A percentile compares a stretch with the other conserved stretches of the same genome.
Conservation (phyloP, 2,888 invertebrate species). For the Pterostichus madidus region DNA sequence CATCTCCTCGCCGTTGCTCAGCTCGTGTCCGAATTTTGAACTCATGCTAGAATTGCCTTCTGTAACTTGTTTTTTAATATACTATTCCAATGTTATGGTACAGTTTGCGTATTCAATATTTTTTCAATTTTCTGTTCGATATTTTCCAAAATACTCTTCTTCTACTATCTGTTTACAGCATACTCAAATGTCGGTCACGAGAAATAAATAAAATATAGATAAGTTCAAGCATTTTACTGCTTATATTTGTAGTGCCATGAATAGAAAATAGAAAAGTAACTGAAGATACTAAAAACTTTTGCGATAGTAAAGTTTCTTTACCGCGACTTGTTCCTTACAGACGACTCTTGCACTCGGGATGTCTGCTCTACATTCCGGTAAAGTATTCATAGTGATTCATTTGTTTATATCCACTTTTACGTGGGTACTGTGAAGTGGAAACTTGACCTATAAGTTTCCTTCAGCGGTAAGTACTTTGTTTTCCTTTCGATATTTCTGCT, state of each 20-base stretch:
- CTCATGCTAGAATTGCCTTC: no score
- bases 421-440: neutral
- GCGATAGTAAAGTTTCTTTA: slow-evolving; percentile 18
- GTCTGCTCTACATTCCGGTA: slow-evolving; percentile 6
- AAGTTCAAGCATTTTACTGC: slow-evolving; percentile 5
- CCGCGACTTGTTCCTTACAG: slow-evolving; percentile 4
- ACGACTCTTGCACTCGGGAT: neutral
- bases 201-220: slow-evolving; percentile 9
- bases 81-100: no score
- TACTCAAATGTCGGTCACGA: neutral
- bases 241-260: neutral
- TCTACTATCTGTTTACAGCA: no score
- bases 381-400: slow-evolving; percentile 50
- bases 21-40: no score
- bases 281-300: neutral
- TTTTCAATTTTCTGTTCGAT: no score
- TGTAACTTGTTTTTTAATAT: no score
- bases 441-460: slow-evolving; percentile 31
- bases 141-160: no score
- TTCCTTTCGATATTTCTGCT: neutral
- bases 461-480: neutral
- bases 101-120: no score
- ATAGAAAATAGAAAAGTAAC: slow-evolving; percentile 17
- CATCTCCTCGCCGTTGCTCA: no score
- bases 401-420: slow-evolving; percentile 50